Evolutionary conservation across 2,888 invertebrate genomes (phyloP).

Genomic region (Torymus aiolomorphi): DNA sequence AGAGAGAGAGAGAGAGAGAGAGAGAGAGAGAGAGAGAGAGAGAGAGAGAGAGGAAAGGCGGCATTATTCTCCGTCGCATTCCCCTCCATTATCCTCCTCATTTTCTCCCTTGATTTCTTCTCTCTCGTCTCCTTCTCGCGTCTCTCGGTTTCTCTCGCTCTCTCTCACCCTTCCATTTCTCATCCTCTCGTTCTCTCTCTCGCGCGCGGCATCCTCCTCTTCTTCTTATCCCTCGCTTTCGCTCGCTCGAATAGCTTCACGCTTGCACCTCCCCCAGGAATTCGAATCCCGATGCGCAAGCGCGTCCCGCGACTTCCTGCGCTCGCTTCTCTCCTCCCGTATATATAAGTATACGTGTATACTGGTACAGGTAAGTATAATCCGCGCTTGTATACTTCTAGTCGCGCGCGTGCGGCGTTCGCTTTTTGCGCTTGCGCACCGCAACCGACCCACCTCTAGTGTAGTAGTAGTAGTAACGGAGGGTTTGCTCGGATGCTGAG

Average conservation of each 20-base stretch:
- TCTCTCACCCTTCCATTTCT: slow-evolving; percentile 25
- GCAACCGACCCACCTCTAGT: too few species aligned
- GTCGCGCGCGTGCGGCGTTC: neutral
- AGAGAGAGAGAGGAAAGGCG: neutral
- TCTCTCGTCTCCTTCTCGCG: too few species aligned
- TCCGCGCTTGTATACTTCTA: too few species aligned
- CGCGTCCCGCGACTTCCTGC: neutral
- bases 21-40: too few species aligned
- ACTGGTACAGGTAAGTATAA: too few species aligned
- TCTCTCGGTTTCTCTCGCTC: slow-evolving; percentile 40
- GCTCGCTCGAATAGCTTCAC: neutral
- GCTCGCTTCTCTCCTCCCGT: neutral
- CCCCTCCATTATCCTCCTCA: slow-evolving; percentile 31
- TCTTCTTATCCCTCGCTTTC: neutral
- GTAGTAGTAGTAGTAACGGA: too few species aligned
- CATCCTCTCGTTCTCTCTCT: slow-evolving; percentile 13
- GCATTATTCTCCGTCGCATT: slow-evolving; percentile 24
- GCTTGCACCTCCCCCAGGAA: slow-evolving; percentile 42
- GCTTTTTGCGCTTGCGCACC: slow-evolving; percentile 6
- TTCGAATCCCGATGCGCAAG: slow-evolving; percentile 30
- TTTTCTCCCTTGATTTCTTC: slow-evolving; percentile 16
- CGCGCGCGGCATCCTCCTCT: neutral
- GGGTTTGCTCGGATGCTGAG: too few species aligned
- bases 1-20: too few species aligned
- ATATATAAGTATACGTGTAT: too few species aligned